Evolutionary conservation across 37 sponge, comb jelly and placozoan species (phyloP), one percentile per base, ranked within the genome.

Genomic region (Ianthella basta): DNA sequence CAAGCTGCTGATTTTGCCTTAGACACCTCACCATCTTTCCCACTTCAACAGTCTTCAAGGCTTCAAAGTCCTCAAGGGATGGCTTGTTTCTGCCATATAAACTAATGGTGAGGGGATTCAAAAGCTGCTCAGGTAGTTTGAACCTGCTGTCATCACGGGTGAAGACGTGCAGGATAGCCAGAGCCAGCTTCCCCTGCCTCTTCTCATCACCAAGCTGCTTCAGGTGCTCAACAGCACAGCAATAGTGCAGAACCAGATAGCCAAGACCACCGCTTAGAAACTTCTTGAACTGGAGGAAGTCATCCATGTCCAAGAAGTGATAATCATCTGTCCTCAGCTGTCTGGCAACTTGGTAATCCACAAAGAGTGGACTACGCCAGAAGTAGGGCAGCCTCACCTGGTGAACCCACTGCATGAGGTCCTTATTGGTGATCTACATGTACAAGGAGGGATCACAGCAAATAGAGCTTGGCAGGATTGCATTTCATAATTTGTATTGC

Each of bases 361-460:
- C 59, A 54, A 32, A 79, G 0, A 93, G 63, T 20, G 87, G 88
- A 13, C 85, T 82, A 20, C 44, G 55, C 85, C 90, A 90, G 35
- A 93, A 93, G 21, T 87, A 83, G 3, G 94, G 91, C 8, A 90
- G 72, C 29, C 94, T 33, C 23, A 44, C 50, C 27, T 30, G 29
- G 74, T 90, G 79, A 0, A 90, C 74, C 94, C 94, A 93, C 23
- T 55, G 34, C 64, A 86, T 20, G 27, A 87, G 57, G 21, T 56
- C 54, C 0, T 32, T 37, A 6, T 79, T 67, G 32, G 56, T 56
- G 19, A 84, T 59, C 5, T 36, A 15, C 87, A n/a, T n/a, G n/a
- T 86, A 65, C 36, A 39, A 25, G 56, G 18, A 55, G 59, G 13
- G 34, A 44, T 78, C n/a, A n/a, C n/a, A n/a, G n/a, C n/a, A n/a